phyloP scores from a whole-genome alignment of 2,888 invertebrate genomes.

The Apotomis betuletana region DNA sequence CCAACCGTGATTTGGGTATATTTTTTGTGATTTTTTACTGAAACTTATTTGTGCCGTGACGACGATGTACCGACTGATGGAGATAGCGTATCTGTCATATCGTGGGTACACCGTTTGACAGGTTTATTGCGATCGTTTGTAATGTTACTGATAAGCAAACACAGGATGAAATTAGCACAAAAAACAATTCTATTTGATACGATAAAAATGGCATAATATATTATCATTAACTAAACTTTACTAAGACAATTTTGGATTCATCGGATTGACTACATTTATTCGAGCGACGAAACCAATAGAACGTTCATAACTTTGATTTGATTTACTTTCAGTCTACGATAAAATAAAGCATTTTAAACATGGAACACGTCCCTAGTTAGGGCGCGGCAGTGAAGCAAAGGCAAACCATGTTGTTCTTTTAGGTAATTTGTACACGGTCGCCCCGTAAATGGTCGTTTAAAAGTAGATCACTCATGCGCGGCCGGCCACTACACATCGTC shows the following conservation, averaged over 20 bases:
- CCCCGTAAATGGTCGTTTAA: constrained; percentile 69
- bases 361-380: constrained; percentile 55
- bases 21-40: constrained; percentile 66
- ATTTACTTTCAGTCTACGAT: constrained; percentile 7
- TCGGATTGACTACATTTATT: not conserved
- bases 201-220: not conserved
- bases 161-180: constrained; percentile 8
- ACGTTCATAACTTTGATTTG: not conserved
- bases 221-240: no score
- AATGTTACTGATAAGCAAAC: constrained; percentile 49
- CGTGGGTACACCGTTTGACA: constrained; percentile 73
- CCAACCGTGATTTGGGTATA: constrained; percentile 62
- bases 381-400: constrained; percentile 47
- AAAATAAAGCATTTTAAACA: constrained; percentile 45
- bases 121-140: constrained; percentile 74
- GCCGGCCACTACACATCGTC: constrained; percentile 57
- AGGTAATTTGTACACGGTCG: constrained; percentile 70
- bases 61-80: constrained; percentile 72
- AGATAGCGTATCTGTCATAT: constrained; percentile 79
- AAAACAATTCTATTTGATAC: not conserved
- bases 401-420: constrained; percentile 54
- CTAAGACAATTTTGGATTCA: no score
- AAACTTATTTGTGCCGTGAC: constrained; percentile 63
- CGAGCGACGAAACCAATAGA: not conserved
- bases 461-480: constrained; percentile 69